Conservation (phyloP, 2,888 invertebrate genomes). For the Xanthorhoe designata region DNA sequence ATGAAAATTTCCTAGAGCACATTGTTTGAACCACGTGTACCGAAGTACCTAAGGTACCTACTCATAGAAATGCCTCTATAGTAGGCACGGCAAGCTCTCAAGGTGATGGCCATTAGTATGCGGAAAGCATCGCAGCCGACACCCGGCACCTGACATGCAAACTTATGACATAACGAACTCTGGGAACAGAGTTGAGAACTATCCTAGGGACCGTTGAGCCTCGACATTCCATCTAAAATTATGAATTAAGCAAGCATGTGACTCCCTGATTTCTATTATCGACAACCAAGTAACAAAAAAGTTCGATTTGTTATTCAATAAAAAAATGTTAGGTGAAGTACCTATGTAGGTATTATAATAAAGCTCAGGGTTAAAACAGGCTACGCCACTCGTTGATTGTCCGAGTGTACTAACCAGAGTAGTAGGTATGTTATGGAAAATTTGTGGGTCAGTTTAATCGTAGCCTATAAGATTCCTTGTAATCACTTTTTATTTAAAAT, state of each 20-base stretch:
- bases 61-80: slow-evolving; percentile 11
- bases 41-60: slow-evolving; percentile 10
- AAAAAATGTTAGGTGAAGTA: too few relatives aligned
- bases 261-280: background rate
- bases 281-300: background rate
- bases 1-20: background rate
- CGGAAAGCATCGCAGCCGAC: slow-evolving; percentile 62
- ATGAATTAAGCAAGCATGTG: background rate
- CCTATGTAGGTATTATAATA: too few relatives aligned
- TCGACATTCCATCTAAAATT: background rate
- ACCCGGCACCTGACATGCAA: slow-evolving; percentile 62
- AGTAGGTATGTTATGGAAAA: too few relatives aligned
- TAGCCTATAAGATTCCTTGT: too few relatives aligned
- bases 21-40: slow-evolving; percentile 34
- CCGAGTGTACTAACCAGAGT: too few relatives aligned
- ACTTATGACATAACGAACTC: slow-evolving; percentile 48
- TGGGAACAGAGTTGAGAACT: background rate
- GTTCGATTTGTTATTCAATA: too few relatives aligned
- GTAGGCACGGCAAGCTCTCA: slow-evolving; percentile 46
- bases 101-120: slow-evolving; percentile 76
- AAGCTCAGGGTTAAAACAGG: too few relatives aligned
- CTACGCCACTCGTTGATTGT: too few relatives aligned
- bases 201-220: background rate
- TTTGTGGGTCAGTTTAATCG: too few relatives aligned
- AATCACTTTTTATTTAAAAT: too few relatives aligned